Percentiles rank a stretch among this genome's conserved stretches.
Evolutionary conservation across 1,140 invertebrate genomes (phyloP).

Genomic region (Heliconius nattereri): DNA sequence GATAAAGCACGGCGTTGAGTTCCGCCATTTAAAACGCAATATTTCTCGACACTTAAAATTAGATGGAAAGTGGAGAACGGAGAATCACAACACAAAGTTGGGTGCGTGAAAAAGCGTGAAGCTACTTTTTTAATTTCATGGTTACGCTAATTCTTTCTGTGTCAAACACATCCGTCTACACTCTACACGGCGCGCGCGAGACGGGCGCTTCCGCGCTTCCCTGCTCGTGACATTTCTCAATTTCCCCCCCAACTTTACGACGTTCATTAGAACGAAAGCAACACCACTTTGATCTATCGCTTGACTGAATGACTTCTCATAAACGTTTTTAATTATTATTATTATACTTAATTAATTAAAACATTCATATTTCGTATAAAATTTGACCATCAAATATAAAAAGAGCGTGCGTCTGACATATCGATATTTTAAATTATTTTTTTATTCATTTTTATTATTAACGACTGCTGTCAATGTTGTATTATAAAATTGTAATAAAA

Average conservation of each 20-base stretch:
- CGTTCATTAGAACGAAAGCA: conserved; percentile 56
- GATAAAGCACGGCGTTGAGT: no score
- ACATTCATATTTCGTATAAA: conserved; percentile 15
- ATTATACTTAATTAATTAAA: conserved; percentile 38
- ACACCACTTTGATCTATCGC: conserved; percentile 55
- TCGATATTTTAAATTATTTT: conserved; percentile 1
- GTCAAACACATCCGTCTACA: conserved; percentile 55
- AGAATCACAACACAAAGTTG: no score
- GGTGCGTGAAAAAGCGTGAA: no score
- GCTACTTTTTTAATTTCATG: conserved; percentile 28
- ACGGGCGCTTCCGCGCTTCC: conserved; percentile 36
- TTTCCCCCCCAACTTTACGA: conserved; percentile 53
- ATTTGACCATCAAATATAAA: conserved; percentile 23
- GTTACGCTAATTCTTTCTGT: conserved; percentile 26
- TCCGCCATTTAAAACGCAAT: no score
- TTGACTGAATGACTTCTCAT: conserved; percentile 37
- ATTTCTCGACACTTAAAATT: no score
- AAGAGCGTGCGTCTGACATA: not conserved
- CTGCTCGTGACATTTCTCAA: conserved; percentile 43
- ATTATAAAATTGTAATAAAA: not conserved
- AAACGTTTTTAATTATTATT: conserved; percentile 46
- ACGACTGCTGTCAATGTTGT: not conserved
- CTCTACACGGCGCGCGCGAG: conserved; percentile 34
- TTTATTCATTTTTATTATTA: not conserved
- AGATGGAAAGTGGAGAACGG: no score